These are phyloP conservation scores for Callipepla californica DNA, from an alignment of 2,113 vertebrate genomes.

Conservation along the genomic window DNA sequence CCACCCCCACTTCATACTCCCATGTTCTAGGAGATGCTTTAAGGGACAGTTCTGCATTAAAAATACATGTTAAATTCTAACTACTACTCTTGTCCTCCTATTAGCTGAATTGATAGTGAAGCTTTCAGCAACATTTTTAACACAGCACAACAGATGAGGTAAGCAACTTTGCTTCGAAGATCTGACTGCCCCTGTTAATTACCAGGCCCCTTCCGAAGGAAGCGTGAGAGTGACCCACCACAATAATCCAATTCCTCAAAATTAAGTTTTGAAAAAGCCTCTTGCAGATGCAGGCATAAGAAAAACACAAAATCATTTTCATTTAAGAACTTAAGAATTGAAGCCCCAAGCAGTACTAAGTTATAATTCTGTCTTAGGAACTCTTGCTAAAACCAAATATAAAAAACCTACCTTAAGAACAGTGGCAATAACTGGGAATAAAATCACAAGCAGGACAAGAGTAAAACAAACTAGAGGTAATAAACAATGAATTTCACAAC, in stretches of 20 bases:
- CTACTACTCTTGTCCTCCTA: rapidly evolving
- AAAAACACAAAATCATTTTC: not conserved
- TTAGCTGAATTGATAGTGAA: not conserved
- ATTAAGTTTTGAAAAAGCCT: not conserved
- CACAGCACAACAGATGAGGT: not conserved
- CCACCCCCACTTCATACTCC: not conserved
- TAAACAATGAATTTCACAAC: not conserved
- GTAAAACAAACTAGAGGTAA: not conserved
- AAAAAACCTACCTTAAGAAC: not conserved
- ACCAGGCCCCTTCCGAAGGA: not conserved
- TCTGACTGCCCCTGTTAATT: not conserved
- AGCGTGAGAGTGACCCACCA: not conserved
- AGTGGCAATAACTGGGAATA: not conserved
- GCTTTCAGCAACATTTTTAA: constrained; percentile 7
- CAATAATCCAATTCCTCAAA: not conserved
- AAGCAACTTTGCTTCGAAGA: not conserved
- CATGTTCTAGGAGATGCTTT: not conserved
- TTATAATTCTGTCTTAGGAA: not conserved
- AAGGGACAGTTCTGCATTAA: not conserved
- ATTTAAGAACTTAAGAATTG: not conserved
- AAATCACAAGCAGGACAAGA: not conserved
- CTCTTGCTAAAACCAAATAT: not conserved
- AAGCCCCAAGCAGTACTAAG: not conserved
- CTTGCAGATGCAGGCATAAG: not conserved
- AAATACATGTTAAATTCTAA: not conserved